Evolutionary conservation across 2,797 vertebrate species (phyloP).

Genomic region (Lepilemur septentrionalis): DNA sequence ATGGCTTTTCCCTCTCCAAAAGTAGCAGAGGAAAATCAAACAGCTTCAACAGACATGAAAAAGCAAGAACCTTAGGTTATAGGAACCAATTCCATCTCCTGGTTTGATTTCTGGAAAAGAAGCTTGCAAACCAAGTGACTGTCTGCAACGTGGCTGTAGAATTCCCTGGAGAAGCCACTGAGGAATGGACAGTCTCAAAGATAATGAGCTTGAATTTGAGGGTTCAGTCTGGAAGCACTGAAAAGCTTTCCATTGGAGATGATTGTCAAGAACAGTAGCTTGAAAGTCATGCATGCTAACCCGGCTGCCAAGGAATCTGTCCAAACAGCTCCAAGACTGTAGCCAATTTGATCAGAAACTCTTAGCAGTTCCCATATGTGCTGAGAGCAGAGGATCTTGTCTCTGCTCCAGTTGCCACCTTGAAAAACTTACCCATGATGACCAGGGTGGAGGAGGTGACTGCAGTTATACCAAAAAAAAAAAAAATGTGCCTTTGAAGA

Average conservation of each 20-base stretch:
- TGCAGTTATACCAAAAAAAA: not conserved
- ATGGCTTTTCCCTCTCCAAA: not conserved
- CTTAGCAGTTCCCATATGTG: not conserved
- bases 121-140: constrained; percentile 7
- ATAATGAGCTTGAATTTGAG: not conserved
- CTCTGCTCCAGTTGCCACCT: not conserved
- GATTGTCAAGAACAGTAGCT: constrained; percentile 57
- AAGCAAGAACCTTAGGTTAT: constrained; percentile 19
- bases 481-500: not conserved
- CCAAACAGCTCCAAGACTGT: not conserved
- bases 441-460: not conserved
- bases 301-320: not conserved
- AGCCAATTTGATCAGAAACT: not conserved
- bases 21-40: constrained; percentile 12
- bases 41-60: not conserved
- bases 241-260: constrained; percentile 38
- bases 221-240: not conserved
- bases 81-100: constrained; percentile 16
- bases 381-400: not conserved
- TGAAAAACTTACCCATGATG: not conserved
- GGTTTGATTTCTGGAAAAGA: constrained; percentile 50
- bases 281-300: not conserved
- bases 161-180: constrained; percentile 5
- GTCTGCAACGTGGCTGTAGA: not conserved
- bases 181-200: constrained; percentile 13